Conservation (phyloP, 2,888 invertebrate genomes). For the Calameuta pallipes region DNA sequence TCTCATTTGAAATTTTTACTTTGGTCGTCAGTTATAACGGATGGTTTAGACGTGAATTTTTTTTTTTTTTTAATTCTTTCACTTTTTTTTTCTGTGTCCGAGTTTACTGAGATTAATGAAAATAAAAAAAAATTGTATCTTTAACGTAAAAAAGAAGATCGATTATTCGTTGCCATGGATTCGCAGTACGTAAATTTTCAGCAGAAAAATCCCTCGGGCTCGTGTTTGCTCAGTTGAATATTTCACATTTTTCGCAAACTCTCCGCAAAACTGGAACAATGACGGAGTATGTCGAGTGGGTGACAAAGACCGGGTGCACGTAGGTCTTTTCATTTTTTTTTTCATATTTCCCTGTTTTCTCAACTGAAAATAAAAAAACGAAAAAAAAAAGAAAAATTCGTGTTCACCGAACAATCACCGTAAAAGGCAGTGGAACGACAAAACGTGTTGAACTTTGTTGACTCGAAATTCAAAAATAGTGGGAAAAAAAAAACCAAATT, state of each 20-base stretch:
- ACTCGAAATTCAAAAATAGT: too few relatives aligned
- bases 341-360: neutral
- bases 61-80: too few relatives aligned
- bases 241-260: neutral
- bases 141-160: too few relatives aligned
- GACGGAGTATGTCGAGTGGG: neutral
- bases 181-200: neutral
- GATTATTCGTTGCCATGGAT: neutral
- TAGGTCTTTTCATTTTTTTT: neutral
- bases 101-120: too few relatives aligned
- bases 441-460: too few relatives aligned
- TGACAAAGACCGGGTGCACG: neutral
- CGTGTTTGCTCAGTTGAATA: neutral
- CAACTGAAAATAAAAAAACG: neutral
- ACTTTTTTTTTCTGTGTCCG: too few relatives aligned
- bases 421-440: neutral
- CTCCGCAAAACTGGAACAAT: neutral
- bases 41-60: too few relatives aligned
- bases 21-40: too few relatives aligned
- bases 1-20: too few relatives aligned
- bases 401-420: neutral
- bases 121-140: too few relatives aligned
- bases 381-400: neutral
- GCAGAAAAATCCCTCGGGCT: neutral
- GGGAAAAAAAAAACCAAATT: too few relatives aligned